Conservation (phyloP, 2,888 invertebrate genomes). For the Acanthacorydalis orientalis region DNA sequence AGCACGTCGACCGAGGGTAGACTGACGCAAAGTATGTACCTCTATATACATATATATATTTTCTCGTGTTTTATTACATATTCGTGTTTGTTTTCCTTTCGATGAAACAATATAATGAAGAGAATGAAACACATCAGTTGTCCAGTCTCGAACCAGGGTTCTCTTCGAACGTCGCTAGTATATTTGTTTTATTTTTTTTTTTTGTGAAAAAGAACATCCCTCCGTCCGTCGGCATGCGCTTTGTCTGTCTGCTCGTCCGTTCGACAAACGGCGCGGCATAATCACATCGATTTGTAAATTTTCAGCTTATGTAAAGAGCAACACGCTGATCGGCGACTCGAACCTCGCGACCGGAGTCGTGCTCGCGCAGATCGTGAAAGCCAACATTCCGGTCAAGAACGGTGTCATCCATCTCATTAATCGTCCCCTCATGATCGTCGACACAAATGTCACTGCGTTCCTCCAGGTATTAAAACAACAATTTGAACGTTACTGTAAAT, state of each 20-base stretch:
- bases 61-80: too few relatives aligned
- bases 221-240: too few relatives aligned
- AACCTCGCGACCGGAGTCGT: constrained; percentile 72
- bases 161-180: too few relatives aligned
- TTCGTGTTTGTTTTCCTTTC: constrained; percentile 3
- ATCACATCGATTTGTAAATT: too few relatives aligned
- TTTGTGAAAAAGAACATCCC: too few relatives aligned
- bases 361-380: constrained; percentile 70
- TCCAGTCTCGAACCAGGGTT: too few relatives aligned
- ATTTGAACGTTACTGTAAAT: too few relatives aligned
- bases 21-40: constrained; percentile 37
- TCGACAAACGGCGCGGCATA: too few relatives aligned
- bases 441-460: constrained; percentile 72
- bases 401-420: constrained; percentile 88
- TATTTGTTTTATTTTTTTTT: too few relatives aligned
- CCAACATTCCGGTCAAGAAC: constrained; percentile 82
- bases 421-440: constrained; percentile 79
- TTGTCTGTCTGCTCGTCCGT: too few relatives aligned
- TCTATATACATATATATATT: too few relatives aligned
- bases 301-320: constrained; percentile 71
- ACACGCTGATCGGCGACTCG: constrained; percentile 61
- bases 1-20: constrained; percentile 51
- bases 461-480: constrained; percentile 44
- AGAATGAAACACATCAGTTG: too few relatives aligned
- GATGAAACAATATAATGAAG: constrained; percentile 5